Conservation (phyloP, 2,888 invertebrate species). For the Syritta pipiens region DNA sequence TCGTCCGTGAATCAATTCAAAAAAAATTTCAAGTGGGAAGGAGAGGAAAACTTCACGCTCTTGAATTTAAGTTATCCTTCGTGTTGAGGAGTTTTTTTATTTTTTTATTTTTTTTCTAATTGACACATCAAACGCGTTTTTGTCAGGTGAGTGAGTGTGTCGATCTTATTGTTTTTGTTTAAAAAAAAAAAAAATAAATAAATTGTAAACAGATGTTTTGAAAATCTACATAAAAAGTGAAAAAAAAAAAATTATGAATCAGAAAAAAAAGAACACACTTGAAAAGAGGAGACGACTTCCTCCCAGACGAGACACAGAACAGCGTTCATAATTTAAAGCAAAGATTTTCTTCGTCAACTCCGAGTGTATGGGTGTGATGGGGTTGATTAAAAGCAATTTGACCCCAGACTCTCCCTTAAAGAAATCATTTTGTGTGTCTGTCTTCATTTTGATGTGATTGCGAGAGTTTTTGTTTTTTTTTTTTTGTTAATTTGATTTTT, state of each 20-base stretch:
- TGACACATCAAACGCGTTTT: not conserved
- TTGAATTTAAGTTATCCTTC: too few relatives aligned
- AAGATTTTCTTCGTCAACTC: not conserved
- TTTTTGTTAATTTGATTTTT: too few relatives aligned
- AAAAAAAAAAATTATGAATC: not conserved
- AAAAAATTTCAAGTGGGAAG: not conserved
- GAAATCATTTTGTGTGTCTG: not conserved
- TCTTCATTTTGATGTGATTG: not conserved
- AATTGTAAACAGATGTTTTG: constrained; percentile 11
- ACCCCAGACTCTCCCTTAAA: constrained; percentile 18
- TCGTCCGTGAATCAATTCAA: not conserved
- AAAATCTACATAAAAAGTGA: not conserved
- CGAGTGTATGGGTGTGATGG: not conserved
- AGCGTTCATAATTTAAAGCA: not conserved
- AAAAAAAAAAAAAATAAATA: not conserved
- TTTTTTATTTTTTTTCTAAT: too few relatives aligned
- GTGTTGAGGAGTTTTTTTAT: too few relatives aligned
- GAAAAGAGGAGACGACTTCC: not conserved
- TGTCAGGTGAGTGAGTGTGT: not conserved
- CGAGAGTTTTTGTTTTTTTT: not conserved
- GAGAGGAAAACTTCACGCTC: too few relatives aligned
- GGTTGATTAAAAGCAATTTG: constrained; percentile 27
- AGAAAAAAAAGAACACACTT: not conserved
- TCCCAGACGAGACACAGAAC: too few relatives aligned
- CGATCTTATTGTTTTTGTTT: not conserved